These are phyloP conservation scores for Holacanthus passer DNA, from an alignment of 2,113 vertebrate genomes.

Conservation along the genomic window DNA sequence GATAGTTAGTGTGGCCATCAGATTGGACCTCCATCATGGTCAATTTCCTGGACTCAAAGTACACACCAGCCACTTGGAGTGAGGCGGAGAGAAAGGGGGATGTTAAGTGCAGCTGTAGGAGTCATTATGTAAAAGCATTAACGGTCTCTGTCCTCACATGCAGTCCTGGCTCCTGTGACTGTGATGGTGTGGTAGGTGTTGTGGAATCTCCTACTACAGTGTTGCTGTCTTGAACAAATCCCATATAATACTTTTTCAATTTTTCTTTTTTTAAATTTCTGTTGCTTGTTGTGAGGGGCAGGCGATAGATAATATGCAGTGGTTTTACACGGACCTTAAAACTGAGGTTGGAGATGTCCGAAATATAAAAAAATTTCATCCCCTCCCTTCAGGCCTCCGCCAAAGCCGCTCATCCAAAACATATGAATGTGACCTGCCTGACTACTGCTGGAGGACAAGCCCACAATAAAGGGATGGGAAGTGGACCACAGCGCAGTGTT, in stretches of 20 bases:
- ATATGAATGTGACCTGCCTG: too few species aligned
- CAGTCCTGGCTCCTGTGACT: slow-evolving; percentile 23
- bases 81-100: slow-evolving; percentile 14
- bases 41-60: slow-evolving; percentile 27
- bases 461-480: too few species aligned
- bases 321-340: neutral
- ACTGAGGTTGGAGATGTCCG: too few species aligned
- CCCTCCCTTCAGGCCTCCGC: too few species aligned
- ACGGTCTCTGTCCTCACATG: slow-evolving; percentile 18
- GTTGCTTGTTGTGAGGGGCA: neutral
- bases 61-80: neutral
- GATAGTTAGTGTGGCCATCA: slow-evolving; percentile 22
- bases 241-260: neutral
- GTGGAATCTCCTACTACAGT: slow-evolving; percentile 28
- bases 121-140: slow-evolving; percentile 59
- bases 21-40: slow-evolving; percentile 23
- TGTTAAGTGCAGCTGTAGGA: slow-evolving; percentile 47
- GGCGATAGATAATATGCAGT: neutral
- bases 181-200: slow-evolving; percentile 32
- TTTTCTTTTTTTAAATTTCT: neutral
- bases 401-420: too few species aligned
- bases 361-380: too few species aligned
- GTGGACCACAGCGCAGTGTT: too few species aligned
- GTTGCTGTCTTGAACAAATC: slow-evolving; percentile 15
- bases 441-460: too few species aligned